Evolutionary conservation across 2,797 vertebrate genomes (phyloP).

Genomic region (Eulemur rubriventer): DNA sequence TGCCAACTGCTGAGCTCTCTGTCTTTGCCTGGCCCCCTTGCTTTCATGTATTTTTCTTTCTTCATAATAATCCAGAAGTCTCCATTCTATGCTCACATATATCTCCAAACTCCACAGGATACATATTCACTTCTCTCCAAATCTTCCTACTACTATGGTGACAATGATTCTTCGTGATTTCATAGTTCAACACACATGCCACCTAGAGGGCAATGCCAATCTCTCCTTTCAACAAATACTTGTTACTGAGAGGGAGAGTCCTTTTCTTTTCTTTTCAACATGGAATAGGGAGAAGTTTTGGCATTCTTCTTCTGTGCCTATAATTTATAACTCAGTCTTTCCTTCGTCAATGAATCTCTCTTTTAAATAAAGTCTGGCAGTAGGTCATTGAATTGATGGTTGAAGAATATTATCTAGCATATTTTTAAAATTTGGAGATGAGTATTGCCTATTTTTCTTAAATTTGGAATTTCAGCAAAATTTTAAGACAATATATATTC

Average conservation of each 20-base stretch:
- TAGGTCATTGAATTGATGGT: background rate
- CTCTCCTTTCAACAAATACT: background rate
- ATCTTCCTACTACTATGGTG: background rate
- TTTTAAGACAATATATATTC: background rate
- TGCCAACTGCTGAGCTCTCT: background rate
- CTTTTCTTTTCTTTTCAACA: background rate
- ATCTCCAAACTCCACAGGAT: background rate
- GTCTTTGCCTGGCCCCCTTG: background rate
- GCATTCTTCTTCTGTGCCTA: background rate
- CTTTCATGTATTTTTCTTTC: background rate
- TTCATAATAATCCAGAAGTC: background rate
- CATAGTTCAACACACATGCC: background rate
- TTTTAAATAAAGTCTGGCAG: background rate
- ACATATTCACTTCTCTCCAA: background rate
- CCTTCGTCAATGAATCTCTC: background rate
- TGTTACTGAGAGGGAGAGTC: background rate
- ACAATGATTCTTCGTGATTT: background rate
- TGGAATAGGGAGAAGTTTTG: background rate
- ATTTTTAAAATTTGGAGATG: background rate
- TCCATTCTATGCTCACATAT: background rate
- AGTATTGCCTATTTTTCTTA: background rate
- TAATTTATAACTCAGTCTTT: background rate
- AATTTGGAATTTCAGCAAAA: background rate
- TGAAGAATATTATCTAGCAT: background rate
- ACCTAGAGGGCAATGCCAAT: background rate